Evolutionary conservation across 2,888 invertebrate species (phyloP), one percentile per base, ranked within the genome.

Genomic region (Calliscelio sp.): DNA sequence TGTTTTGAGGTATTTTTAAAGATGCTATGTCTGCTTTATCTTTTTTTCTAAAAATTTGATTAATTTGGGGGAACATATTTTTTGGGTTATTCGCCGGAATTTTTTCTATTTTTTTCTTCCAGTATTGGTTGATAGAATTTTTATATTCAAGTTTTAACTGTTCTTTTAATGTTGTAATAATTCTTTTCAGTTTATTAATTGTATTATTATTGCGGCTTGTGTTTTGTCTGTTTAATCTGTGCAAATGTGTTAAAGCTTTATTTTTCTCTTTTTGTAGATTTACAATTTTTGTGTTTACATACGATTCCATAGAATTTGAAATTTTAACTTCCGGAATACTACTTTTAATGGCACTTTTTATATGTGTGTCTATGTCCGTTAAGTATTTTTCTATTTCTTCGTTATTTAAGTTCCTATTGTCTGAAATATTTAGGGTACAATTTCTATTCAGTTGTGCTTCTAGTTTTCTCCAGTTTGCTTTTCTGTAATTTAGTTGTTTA

Each of bases 31-130:
- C 10, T 20, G n/a, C 11, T 22, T 11, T 5, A 10, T 66, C 63
- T 46, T 79, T 85, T 10, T 74, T 46, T 66, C 78, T 68, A 16
- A 79, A 71, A 0, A 82, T 49, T 63, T 35, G 4, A 20, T 82
- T 85, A 4, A 85, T 16, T 61, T 75, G 46, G 0, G 85, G 81
- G 14, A 85, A 85, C 65, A 82, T 82, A 10, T 49, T 35, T 25
- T 57, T 61, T 0, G 79, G 4, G 11, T 82, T 38, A 14, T 75
- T 63, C 1, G 22, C 35, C 0, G 75, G 41, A 11, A 82, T 82
- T 20, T 71, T 68, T 32, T 66, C 18, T 0, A 85, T 53, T 68
- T 70, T 68, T n/a, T 66, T 66, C 1, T 11, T 18, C 82, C 82
- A 85, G 20, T 53, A 68, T 18, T 53, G 55, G 24, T 71, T 81